Evolutionary conservation across 2,113 vertebrate genomes (phyloP).

Genomic region (Leptosomus discolor): DNA sequence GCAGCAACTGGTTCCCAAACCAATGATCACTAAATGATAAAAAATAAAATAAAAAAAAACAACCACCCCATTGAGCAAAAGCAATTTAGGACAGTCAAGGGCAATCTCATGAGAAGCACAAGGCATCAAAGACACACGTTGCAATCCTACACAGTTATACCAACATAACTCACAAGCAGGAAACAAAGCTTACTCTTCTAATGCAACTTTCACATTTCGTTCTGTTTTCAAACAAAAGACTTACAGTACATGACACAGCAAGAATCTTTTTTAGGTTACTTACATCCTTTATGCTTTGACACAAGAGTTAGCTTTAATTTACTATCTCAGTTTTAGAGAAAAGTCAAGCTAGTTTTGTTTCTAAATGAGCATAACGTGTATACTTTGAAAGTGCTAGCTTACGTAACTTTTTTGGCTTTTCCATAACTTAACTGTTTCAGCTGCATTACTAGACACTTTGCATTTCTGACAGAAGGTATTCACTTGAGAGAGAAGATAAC

Average conservation of each 20-base stretch:
- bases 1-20: not conserved
- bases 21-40: not conserved
- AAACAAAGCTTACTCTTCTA: not conserved
- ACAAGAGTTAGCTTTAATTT: not conserved
- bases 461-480: not conserved
- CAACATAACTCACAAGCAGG: not conserved
- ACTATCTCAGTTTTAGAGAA: not conserved
- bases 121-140: not conserved
- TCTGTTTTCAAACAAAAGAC: not conserved
- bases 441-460: not conserved
- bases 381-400: not conserved
- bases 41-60: not conserved
- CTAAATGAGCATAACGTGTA: accelerated
- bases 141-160: not conserved
- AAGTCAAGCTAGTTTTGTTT: not conserved
- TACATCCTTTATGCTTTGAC: not conserved
- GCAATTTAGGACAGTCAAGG: not conserved
- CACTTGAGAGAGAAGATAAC: not conserved
- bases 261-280: not conserved
- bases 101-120: not conserved
- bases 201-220: not conserved
- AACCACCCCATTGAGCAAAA: not conserved
- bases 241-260: not conserved
- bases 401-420: not conserved
- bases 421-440: not conserved